These are phyloP conservation scores for Aphrophora alni DNA, from an alignment of 2,888 invertebrate species.

Conservation along the genomic window DNA sequence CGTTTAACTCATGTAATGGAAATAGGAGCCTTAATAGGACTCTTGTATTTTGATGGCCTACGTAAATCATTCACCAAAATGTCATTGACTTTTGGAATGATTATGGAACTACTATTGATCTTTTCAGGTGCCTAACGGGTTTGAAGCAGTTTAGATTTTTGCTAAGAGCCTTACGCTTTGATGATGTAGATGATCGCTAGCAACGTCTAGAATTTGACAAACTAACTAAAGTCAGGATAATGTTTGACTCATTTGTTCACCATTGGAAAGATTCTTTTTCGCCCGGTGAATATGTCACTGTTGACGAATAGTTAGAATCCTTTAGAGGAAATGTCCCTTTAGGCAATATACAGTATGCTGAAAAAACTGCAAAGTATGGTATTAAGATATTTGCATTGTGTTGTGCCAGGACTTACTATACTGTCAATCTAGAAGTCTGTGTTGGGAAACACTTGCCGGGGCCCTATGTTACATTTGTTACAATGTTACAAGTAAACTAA, in stretches of 20 bases:
- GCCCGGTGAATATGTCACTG: neutral
- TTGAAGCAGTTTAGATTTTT: neutral
- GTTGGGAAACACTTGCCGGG: neutral
- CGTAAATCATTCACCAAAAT: neutral
- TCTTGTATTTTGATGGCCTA: neutral
- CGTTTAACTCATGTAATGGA: neutral
- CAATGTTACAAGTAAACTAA: too few species aligned
- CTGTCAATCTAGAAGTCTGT: neutral
- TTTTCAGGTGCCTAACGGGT: neutral
- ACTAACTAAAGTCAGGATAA: neutral
- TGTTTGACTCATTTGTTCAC: neutral
- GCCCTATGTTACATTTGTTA: neutral
- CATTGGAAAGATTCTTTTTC: neutral
- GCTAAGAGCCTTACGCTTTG: too few species aligned
- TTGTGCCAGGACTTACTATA: neutral
- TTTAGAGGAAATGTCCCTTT: neutral
- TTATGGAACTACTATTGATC: neutral
- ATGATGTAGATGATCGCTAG: neutral
- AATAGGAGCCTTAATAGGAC: neutral
- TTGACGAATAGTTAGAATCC: neutral
- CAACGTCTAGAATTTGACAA: neutral
- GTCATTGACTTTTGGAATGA: neutral
- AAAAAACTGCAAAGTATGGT: neutral
- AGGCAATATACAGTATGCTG: neutral
- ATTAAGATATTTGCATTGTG: neutral